Evolutionary conservation across 2,797 vertebrate species (phyloP), one percentile per base, ranked within the genome.

Genomic region (Synaphobranchus kaupii): DNA sequence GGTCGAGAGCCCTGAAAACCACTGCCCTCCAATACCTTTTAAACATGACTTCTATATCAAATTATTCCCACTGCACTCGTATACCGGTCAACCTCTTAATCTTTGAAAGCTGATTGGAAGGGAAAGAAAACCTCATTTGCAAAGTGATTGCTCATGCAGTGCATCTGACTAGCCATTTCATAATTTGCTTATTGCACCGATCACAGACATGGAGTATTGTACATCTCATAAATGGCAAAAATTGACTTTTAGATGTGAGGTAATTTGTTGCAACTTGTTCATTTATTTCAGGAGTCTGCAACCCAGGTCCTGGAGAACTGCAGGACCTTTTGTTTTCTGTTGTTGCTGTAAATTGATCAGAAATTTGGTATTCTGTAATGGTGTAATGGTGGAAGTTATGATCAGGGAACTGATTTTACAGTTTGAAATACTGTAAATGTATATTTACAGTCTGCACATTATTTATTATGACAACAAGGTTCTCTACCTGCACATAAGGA

Each of bases 81-180:
- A 34, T 39, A 50, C 76, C 56, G 58, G 63, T 12, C 78, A 81
- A 54, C 50, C 66, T 71, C 60, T 87, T 92, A 90, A 89, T 92
- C 85, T 89, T 81, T 17, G 8, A 58, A 66, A 39, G 82, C 28
- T 48, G 87, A 22, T 56, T 39, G 83, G 44, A 34, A 87, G 34
- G 68, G 60, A 76, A 60, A 68, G 68, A 39, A 84, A 78, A 73
- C 80, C 90, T 86, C 80, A 87, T 90, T 89, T 86, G 66, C 71
- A 87, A 91, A 89, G 84, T 88, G 87, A 88, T 85, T 83, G 83
- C 34, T 89, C 71, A 84, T 78, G 31, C 82, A 34, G 50, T 80
- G 34, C 50, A 50, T 58, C 13, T 86, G 83, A 85, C 81, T 87
- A 54, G 39, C 17, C 52, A 10, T 84, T 89, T 84, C 44, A 52